Base-by-base conservation (phyloP, 2,113 vertebrate species). In the Seriola rivoliana region DNA sequence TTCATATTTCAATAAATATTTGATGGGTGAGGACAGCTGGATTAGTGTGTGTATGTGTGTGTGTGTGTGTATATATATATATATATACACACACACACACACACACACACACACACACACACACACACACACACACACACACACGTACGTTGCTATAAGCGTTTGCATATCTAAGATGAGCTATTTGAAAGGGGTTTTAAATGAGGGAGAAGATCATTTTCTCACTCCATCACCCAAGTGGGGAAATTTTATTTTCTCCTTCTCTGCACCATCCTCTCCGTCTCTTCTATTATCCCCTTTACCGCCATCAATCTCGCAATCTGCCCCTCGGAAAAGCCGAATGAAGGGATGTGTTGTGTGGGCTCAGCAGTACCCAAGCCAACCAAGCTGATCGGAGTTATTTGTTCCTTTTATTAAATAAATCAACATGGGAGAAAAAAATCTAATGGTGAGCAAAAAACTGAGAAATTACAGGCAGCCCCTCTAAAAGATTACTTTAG, bases 1-100 rank as follows among this genome's bases (percentile, higher is more conserved):
- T 76, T 92, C 71, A 85, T 80, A 79, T 92, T 90, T 80, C 88
- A 90, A 89, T 92, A 87, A 93, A 93, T 92, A 92, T 91, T 93
- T 91, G 67, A 94, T 92, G 64, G 79, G 70, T 1, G 46, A 72
- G 65, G 67, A 59, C 17, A 23, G 60, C 52, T 80, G 75, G 59
- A 59, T 72, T 59, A 40, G 75, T 7, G n/a, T 67, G 50, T 66
- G 63, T 60, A 62, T 77, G 40, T 29, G 29, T 29, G 25, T 29
- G 25, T 29, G 2, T 29, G 2, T 29, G 25, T 29, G 25, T 29
- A 2, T 29, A 0, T 76, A 54, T 62, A 57, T 74, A 7, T 38
- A 38, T 38, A 38, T 23, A 23, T 1, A 23, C 23, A 38, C 2
- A 29, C 2, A 25, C 25, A 25, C 25, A 25, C 25, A 25, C 25